phyloP scores from a whole-genome alignment of 2,888 invertebrate genomes.

The Ectemnius continuus region DNA sequence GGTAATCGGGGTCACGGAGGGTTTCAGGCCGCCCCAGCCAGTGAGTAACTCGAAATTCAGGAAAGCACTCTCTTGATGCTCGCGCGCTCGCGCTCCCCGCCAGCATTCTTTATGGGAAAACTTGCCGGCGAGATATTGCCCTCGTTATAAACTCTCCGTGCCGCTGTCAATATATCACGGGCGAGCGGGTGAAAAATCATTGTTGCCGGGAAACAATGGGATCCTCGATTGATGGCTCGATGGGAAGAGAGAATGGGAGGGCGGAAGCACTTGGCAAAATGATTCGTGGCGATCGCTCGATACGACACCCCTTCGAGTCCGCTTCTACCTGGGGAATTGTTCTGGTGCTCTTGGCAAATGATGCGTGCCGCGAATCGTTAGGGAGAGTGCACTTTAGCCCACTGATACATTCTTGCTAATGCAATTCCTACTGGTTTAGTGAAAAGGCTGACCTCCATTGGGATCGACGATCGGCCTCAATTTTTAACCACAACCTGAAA shows the following conservation, averaged over 20 bases:
- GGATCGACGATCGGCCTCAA: conserved; percentile 5
- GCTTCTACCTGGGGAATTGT: conserved; percentile 15
- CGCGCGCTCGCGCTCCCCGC: neutral
- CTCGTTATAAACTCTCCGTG: conserved; percentile 6
- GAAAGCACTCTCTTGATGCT: neutral
- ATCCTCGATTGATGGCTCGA: conserved; percentile 3
- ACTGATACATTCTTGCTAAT: conserved; percentile 31
- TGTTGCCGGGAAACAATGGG: neutral
- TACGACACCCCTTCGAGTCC: conserved; percentile 2
- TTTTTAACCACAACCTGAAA: too few relatives aligned
- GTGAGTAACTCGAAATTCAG: neutral
- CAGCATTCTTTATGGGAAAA: neutral
- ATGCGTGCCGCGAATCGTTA: conserved; percentile 48
- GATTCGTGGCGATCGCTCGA: conserved; percentile 5
- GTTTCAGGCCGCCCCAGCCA: neutral
- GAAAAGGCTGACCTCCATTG: conserved; percentile 27
- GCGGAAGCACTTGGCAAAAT: neutral
- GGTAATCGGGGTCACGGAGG: neutral
- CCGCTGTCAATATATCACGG: neutral
- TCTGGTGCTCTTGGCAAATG: conserved; percentile 44
- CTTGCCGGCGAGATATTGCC: neutral
- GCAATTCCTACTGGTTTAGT: conserved; percentile 48
- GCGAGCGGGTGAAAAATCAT: neutral
- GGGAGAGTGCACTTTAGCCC: conserved; percentile 51
- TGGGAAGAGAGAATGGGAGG: neutral